Conservation (phyloP, 1,140 invertebrate species). For the Polypedilum pembai region DNA sequence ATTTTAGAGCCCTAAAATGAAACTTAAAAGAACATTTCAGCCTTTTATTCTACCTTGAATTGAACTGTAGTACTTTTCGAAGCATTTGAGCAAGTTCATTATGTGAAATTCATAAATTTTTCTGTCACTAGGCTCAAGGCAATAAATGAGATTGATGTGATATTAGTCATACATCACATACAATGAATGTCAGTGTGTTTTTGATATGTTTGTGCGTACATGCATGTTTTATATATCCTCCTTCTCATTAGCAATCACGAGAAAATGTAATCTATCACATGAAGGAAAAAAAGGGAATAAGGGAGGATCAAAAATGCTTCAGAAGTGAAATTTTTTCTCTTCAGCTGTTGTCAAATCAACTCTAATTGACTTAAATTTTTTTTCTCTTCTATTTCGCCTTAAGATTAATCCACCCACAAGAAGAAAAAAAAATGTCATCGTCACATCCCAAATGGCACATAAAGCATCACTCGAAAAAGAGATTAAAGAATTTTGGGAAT, state of each 20-base stretch:
- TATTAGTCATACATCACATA: not conserved
- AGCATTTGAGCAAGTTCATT: too few relatives aligned
- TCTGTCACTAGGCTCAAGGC: not conserved
- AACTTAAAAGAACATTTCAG: too few relatives aligned
- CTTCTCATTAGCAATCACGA: not conserved
- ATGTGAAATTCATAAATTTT: not conserved
- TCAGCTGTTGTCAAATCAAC: not conserved
- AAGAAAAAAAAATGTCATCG: not conserved
- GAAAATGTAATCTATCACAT: conserved; percentile 1
- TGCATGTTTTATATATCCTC: not conserved
- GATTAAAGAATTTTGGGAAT: not conserved
- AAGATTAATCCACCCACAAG: not conserved
- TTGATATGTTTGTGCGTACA: not conserved
- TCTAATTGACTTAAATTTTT: not conserved
- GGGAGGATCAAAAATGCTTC: not conserved
- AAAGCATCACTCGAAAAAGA: not conserved
- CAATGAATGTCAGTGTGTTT: not conserved
- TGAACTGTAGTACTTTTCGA: too few relatives aligned
- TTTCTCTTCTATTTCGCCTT: not conserved
- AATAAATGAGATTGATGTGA: conserved; percentile 6
- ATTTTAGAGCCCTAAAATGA: too few relatives aligned
- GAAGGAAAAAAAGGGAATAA: not conserved
- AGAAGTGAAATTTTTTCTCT: conserved; percentile 10
- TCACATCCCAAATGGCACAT: not conserved
- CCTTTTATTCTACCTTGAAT: too few relatives aligned